A percentile compares a stretch with the other conserved stretches of the same genome.
These are phyloP conservation scores for Tricholauxania praeusta DNA, from an alignment of 2,888 invertebrate genomes.

Conservation along the genomic window DNA sequence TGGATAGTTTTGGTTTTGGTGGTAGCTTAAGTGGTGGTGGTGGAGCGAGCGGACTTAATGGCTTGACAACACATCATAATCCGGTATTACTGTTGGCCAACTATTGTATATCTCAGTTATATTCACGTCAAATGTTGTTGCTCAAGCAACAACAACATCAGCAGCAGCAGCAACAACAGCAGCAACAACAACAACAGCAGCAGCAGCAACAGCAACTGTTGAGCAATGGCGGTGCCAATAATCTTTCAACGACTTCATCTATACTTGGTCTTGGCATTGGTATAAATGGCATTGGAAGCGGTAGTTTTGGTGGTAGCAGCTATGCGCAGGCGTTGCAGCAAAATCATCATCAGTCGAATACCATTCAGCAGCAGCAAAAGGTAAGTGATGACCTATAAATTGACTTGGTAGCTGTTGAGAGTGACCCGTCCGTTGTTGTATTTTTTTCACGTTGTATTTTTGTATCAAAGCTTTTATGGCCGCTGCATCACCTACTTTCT, in stretches of 20 bases:
- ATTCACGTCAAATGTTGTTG: constrained; percentile 73
- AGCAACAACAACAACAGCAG: constrained; percentile 55
- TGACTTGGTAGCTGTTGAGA: too few species aligned
- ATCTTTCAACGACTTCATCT: neutral
- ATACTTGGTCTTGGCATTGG: constrained; percentile 13
- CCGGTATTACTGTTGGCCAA: constrained; percentile 80
- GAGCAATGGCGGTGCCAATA: constrained; percentile 13
- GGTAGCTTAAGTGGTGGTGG: constrained; percentile 51
- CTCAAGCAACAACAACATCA: constrained; percentile 68
- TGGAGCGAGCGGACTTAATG: constrained; percentile 63
- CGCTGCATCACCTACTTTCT: neutral
- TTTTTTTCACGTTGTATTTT: too few species aligned
- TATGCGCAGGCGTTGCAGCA: constrained; percentile 46
- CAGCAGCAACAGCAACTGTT: constrained; percentile 51
- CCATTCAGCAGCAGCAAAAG: constrained; percentile 30
- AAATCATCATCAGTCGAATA: constrained; percentile 30
- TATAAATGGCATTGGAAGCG: constrained; percentile 16
- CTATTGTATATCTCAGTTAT: constrained; percentile 81
- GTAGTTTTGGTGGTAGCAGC: constrained; percentile 40
- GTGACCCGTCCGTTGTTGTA: too few species aligned
- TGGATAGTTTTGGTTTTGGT: constrained; percentile 42
- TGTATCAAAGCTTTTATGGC: too few species aligned
- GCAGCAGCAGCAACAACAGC: constrained; percentile 57
- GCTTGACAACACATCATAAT: constrained; percentile 70
- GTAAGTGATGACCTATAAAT: neutral